Conservation (phyloP, 2,888 invertebrate genomes). For the Ophioninae sp. region DNA sequence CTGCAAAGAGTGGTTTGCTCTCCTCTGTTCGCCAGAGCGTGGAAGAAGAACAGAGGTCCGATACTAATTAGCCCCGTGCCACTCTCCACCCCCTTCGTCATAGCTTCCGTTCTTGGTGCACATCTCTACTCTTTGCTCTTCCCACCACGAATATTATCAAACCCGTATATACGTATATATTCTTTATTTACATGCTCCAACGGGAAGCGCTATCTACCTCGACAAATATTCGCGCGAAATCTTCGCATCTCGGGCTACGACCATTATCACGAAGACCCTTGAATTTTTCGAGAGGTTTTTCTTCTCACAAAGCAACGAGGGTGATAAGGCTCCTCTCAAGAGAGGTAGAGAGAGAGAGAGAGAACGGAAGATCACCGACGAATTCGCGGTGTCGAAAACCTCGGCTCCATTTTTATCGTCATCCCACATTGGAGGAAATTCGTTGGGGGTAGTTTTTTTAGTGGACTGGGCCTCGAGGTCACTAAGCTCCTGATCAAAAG, state of each 20-base stretch:
- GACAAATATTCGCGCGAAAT: constrained; percentile 42
- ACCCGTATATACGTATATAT: neutral
- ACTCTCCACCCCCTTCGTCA: constrained; percentile 21
- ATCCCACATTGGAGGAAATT: neutral
- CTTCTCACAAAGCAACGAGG: neutral
- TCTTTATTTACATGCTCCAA: constrained; percentile 33
- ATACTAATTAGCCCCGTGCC: constrained; percentile 73
- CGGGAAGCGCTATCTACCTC: constrained; percentile 23
- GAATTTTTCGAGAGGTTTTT: constrained; percentile 17
- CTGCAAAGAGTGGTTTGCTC: constrained; percentile 37
- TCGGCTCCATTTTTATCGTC: neutral
- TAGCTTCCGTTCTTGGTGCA: constrained; percentile 30
- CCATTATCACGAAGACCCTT: constrained; percentile 16
- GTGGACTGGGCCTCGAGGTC: neutral
- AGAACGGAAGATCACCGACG: neutral
- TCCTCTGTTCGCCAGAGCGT: constrained; percentile 51
- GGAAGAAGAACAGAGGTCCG: constrained; percentile 66
- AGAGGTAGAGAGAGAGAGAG: too few relatives aligned
- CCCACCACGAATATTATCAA: constrained; percentile 19
- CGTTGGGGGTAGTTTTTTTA: neutral
- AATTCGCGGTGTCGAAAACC: constrained; percentile 22
- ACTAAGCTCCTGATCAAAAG: neutral
- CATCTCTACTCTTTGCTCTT: constrained; percentile 55
- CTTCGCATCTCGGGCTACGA: constrained; percentile 42
- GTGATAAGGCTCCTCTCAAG: constrained; percentile 2